These are phyloP conservation scores for Cerastis leucographa DNA, from an alignment of 2,888 invertebrate species.

Conservation along the genomic window DNA sequence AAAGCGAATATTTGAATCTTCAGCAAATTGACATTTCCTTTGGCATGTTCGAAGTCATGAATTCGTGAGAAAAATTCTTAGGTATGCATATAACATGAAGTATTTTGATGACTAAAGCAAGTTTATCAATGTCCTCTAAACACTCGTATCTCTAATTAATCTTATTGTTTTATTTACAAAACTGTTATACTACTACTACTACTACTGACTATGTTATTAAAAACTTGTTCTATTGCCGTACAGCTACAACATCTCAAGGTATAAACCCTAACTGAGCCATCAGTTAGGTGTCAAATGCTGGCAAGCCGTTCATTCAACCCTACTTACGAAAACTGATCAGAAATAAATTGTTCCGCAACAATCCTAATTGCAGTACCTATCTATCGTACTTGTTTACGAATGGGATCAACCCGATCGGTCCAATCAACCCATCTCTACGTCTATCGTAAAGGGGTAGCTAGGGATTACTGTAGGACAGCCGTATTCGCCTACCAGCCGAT, in stretches of 20 bases:
- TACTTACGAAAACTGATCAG: constrained; percentile 18
- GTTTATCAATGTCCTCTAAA: neutral
- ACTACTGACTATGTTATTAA: neutral
- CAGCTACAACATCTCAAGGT: neutral
- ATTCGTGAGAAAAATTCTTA: constrained; percentile 3
- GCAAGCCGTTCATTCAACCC: neutral
- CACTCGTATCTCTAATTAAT: neutral
- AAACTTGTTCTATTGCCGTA: neutral
- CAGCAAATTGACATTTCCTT: constrained; percentile 50
- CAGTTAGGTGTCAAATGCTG: neutral
- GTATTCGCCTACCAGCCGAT: constrained; percentile 18
- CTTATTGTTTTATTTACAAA: neutral
- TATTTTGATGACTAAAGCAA: neutral
- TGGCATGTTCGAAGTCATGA: constrained; percentile 18
- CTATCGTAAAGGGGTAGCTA: constrained; percentile 54
- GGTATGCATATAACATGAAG: neutral
- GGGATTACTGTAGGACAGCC: constrained; percentile 40
- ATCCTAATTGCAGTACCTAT: constrained; percentile 18
- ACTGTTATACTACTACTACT: no score
- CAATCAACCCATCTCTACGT: constrained; percentile 51
- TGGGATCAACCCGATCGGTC: constrained; percentile 38
- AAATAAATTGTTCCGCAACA: constrained; percentile 14
- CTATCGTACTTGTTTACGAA: constrained; percentile 34
- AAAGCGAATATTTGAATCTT: constrained; percentile 39
- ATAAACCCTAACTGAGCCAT: neutral